Conservation (phyloP, 2,113 vertebrate genomes). For the Bagarius yarrelli region DNA sequence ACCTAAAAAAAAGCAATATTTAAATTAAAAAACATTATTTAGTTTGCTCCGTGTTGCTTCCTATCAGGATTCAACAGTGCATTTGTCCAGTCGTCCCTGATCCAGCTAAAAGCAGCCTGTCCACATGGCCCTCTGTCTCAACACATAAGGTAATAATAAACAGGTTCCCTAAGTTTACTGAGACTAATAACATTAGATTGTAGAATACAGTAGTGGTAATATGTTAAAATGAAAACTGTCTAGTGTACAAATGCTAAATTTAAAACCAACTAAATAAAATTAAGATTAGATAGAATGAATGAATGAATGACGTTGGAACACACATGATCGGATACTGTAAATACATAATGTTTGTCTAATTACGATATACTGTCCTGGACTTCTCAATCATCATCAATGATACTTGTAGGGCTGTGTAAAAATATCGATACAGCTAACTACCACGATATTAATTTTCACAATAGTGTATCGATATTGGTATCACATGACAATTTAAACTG, state of each 20-base stretch:
- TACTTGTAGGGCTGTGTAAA: too few species aligned
- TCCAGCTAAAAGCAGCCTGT: constrained; percentile 67
- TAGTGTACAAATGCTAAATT: neutral
- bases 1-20: neutral
- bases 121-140: constrained; percentile 58
- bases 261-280: neutral
- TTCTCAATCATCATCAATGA: neutral
- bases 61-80: constrained; percentile 55
- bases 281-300: neutral
- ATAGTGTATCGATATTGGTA: too few species aligned
- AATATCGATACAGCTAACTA: too few species aligned
- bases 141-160: constrained; percentile 55
- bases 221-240: neutral
- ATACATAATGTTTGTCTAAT: neutral
- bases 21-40: neutral
- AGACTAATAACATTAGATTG: neutral
- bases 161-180: neutral
- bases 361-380: neutral
- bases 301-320: neutral
- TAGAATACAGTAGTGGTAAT: neutral
- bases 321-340: neutral
- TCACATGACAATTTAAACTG: too few species aligned
- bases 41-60: neutral
- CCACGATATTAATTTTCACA: too few species aligned
- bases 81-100: constrained; percentile 63